phyloP scores from a whole-genome alignment of 2,888 invertebrate species.

The Tribolium freemani region DNA sequence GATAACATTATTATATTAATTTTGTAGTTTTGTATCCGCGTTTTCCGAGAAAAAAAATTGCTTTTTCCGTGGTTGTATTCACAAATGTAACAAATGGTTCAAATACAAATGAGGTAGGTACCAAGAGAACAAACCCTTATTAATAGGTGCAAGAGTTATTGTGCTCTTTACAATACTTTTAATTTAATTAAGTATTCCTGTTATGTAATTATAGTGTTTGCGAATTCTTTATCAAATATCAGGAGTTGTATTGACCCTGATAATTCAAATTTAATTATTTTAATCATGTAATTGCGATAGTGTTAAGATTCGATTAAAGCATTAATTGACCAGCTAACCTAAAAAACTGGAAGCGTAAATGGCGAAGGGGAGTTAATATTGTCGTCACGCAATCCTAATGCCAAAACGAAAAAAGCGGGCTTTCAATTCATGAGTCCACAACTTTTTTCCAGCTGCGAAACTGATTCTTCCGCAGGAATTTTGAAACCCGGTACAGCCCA shows the following conservation, averaged over 20 bases:
- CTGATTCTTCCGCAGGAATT: not conserved
- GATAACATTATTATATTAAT: no score
- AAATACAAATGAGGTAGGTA: no score
- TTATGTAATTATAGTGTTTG: no score
- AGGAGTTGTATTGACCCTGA: not conserved
- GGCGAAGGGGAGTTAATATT: constrained; percentile 34
- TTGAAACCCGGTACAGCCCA: not conserved
- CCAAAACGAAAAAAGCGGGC: constrained; percentile 7
- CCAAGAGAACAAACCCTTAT: no score
- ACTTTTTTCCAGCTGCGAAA: not conserved
- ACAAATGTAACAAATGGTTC: no score
- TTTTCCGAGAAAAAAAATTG: no score
- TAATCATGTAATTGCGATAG: not conserved
- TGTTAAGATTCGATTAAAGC: not conserved
- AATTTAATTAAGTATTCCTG: no score
- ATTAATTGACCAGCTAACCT: constrained; percentile 40
- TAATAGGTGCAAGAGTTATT: no score
- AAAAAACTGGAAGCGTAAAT: constrained; percentile 39
- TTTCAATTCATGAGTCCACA: constrained; percentile 15
- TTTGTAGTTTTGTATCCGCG: no score
- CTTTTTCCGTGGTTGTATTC: no score
- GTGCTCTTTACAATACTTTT: no score
- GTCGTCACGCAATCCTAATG: constrained; percentile 35
- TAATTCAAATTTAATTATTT: not conserved
- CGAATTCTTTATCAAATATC: no score